Evolutionary conservation across 92 coral and sea anemone species (phyloP).

Genomic region (Epizoanthus fatuus): DNA sequence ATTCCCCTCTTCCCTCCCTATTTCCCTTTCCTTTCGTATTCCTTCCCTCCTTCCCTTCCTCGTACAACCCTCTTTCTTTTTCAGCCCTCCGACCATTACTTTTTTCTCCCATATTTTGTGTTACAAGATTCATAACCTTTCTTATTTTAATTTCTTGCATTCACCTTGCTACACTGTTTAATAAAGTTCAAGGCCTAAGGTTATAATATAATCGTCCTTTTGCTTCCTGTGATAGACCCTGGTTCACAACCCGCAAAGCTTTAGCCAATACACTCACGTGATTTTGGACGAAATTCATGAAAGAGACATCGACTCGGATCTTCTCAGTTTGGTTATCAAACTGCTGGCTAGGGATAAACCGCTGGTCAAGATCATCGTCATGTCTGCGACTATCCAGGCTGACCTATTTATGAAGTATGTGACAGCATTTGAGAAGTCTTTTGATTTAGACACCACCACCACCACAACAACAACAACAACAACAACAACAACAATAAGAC

Average conservation of each 20-base stretch:
- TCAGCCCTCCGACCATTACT: too few species aligned
- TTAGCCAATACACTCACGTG: slow-evolving; percentile 19
- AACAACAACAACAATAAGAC: too few species aligned
- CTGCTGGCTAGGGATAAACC: slow-evolving; percentile 14
- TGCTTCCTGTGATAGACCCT: slow-evolving; percentile 10
- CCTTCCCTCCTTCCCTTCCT: background rate
- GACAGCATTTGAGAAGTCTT: too few species aligned
- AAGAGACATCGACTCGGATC: slow-evolving; percentile 36
- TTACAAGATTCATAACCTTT: too few species aligned
- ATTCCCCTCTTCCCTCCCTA: too few species aligned
- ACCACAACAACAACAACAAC: too few species aligned
- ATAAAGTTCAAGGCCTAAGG: background rate
- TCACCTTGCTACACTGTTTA: too few species aligned
- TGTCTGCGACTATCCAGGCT: slow-evolving; percentile 45
- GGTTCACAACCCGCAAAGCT: slow-evolving; percentile 3
- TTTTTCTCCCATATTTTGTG: too few species aligned
- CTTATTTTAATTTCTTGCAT: too few species aligned
- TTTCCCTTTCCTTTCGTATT: background rate
- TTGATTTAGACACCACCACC: too few species aligned
- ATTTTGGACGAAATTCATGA: slow-evolving; percentile 45
- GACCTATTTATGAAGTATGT: slow-evolving; percentile 37
- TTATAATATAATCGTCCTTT: background rate
- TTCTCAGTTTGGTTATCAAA: slow-evolving; percentile 21
- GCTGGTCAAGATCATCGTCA: slow-evolving; percentile 24
- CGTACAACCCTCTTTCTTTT: too few species aligned